phyloP scores from a whole-genome alignment of 2,797 vertebrate species.

The Notolabrus celidotus region DNA sequence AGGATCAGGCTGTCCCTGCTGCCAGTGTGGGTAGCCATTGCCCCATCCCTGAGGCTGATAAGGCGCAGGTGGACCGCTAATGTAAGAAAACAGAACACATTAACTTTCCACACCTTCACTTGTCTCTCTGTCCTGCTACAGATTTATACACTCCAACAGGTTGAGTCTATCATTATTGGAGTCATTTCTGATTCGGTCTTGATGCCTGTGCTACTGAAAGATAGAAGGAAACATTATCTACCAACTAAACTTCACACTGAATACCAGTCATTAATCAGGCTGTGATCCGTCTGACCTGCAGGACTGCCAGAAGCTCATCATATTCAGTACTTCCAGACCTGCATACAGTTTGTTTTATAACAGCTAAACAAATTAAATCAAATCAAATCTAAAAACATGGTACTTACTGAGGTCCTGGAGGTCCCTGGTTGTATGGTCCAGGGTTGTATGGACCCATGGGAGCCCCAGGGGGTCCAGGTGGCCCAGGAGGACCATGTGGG shows the following conservation, averaged over 20 bases:
- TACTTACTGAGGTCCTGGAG: conserved; percentile 98
- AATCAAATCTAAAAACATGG: no score
- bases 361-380: no score
- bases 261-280: no score
- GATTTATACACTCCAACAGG: no score
- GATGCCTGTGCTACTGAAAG: no score
- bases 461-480: conserved; percentile 92
- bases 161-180: no score
- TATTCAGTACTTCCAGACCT: background rate
- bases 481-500: conserved; percentile 96
- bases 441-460: conserved; percentile 99
- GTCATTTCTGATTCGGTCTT: no score
- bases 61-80: conserved; percentile 94
- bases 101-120: background rate
- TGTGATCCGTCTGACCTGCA: background rate
- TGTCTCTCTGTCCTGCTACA: background rate
- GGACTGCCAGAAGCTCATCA: no score
- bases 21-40: conserved; percentile 98
- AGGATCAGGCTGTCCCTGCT: conserved; percentile 97
- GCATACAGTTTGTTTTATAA: no score
- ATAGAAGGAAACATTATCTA: no score
- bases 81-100: conserved; percentile 25
- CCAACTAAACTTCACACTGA: no score
- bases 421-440: conserved; percentile 96
- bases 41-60: conserved; percentile 99